Conservation (phyloP, 2,888 invertebrate genomes). For the Thera obeliscata region DNA sequence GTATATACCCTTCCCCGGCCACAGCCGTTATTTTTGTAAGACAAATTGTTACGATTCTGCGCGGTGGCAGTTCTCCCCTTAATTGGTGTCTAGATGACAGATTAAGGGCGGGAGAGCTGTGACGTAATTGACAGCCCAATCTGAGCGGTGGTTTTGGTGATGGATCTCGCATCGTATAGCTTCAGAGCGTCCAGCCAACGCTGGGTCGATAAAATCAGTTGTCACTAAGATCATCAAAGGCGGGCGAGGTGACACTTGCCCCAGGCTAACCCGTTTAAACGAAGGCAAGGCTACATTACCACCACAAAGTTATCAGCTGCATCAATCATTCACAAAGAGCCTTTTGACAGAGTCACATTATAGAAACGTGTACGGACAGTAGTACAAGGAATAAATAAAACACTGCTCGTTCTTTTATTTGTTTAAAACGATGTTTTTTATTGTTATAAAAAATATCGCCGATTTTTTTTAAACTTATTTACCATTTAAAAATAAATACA, state of each 20-base stretch:
- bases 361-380: constrained; percentile 1
- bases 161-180: constrained; percentile 53
- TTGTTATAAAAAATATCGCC: too few species aligned
- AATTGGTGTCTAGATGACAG: constrained; percentile 82
- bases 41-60: constrained; percentile 69
- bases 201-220: constrained; percentile 33
- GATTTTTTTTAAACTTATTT: too few species aligned
- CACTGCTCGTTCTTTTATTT: not conserved
- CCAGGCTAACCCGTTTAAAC: constrained; percentile 74
- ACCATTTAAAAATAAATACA: too few species aligned
- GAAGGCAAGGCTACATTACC: constrained; percentile 59
- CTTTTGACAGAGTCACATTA: constrained; percentile 21
- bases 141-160: constrained; percentile 69
- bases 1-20: too few species aligned
- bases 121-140: constrained; percentile 82
- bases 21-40: constrained; percentile 58
- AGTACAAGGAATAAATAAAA: not conserved
- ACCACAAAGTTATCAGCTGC: constrained; percentile 73
- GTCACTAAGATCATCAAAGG: constrained; percentile 42
- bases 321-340: constrained; percentile 79
- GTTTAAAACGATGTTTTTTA: too few species aligned
- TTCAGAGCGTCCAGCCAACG: constrained; percentile 9
- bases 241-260: constrained; percentile 63
- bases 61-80: constrained; percentile 69
- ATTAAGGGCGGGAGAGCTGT: constrained; percentile 74